A percentile compares a stretch with the other conserved stretches of the same genome.
These are phyloP conservation scores for Noctua comes DNA, from an alignment of 2,888 invertebrate genomes.

Conservation along the genomic window DNA sequence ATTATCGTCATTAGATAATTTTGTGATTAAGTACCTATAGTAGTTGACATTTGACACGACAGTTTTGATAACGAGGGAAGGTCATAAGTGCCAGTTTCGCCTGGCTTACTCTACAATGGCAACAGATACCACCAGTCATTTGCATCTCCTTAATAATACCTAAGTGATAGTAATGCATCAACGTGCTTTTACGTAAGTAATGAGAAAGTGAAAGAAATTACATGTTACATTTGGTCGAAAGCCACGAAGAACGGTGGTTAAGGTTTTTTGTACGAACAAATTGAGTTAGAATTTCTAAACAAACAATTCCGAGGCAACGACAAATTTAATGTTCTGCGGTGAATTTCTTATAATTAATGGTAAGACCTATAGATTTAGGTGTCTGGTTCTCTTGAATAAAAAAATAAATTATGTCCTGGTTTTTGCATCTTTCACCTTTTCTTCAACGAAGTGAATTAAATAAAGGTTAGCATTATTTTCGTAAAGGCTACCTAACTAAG, in stretches of 20 bases:
- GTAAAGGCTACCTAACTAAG: not conserved
- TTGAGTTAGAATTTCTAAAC: constrained; percentile 70
- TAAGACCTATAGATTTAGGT: not conserved
- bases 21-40: not conserved
- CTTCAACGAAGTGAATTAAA: not conserved
- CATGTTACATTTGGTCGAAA: constrained; percentile 70
- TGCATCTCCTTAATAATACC: constrained; percentile 3
- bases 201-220: constrained; percentile 73
- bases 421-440: not conserved
- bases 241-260: constrained; percentile 67
- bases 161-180: constrained; percentile 41
- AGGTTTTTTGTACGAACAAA: constrained; percentile 65
- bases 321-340: constrained; percentile 21
- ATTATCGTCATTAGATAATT: constrained; percentile 13
- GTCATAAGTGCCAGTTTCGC: not conserved
- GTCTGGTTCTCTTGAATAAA: not conserved
- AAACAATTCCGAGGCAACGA: constrained; percentile 59
- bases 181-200: constrained; percentile 62
- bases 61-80: constrained; percentile 9
- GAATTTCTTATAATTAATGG: constrained; percentile 10
- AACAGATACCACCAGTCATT: constrained; percentile 1
- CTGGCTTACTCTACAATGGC: not conserved
- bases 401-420: no score
- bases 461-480: not conserved
- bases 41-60: not conserved